phyloP scores from a whole-genome alignment of 2,113 vertebrate genomes.

The Malurus alboscapulatus region DNA sequence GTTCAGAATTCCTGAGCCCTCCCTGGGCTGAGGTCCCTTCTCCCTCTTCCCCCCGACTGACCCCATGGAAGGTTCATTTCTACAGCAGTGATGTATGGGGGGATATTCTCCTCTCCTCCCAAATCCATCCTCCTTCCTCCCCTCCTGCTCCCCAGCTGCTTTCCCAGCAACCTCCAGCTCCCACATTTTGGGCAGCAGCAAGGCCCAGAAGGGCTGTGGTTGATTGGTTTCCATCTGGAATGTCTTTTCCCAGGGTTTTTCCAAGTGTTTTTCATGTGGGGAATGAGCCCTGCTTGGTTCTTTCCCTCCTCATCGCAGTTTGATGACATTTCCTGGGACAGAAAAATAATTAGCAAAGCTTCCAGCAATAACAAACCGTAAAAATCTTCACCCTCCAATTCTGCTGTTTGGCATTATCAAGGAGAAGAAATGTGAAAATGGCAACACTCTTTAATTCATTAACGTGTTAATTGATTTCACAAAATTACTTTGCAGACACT shows the following conservation, averaged over 20 bases:
- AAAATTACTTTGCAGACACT: neutral
- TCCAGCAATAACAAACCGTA: neutral
- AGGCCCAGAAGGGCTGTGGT: neutral
- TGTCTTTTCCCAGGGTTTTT: neutral
- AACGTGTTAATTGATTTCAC: constrained; percentile 10
- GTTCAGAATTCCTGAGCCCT: neutral
- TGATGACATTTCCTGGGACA: neutral
- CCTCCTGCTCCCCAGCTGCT: neutral
- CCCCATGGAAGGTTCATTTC: neutral
- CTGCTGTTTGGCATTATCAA: neutral
- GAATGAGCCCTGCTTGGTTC: neutral
- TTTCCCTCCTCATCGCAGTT: neutral
- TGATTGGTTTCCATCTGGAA: neutral
- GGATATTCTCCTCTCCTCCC: neutral
- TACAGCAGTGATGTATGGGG: accelerated
- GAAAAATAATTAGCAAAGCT: neutral
- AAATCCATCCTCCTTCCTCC: neutral
- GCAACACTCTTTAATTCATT: neutral
- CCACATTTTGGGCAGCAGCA: neutral
- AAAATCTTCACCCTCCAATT: neutral
- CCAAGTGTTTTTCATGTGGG: accelerated
- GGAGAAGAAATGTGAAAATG: neutral
- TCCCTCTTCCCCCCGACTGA: neutral
- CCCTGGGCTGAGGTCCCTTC: neutral
- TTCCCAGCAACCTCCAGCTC: neutral